Base-by-base conservation (phyloP, 2,888 invertebrate genomes). In the Noctua janthina region DNA sequence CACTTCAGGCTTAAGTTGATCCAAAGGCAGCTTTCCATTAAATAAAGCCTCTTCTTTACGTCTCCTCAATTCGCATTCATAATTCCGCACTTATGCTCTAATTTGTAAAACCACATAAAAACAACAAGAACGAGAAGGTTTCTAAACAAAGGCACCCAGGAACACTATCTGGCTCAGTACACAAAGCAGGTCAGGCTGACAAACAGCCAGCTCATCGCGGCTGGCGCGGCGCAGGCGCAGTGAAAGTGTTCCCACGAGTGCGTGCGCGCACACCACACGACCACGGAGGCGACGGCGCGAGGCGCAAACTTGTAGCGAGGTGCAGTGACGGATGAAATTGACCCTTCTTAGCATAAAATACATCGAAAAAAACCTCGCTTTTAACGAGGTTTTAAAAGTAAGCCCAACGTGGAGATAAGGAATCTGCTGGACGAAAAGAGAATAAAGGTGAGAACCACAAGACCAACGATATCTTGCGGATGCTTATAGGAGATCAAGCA, bases 241-340 rank as follows among this genome's bases (percentile, higher is more conserved):
- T 94, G 95, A 95, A 95, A 95, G 95, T 94, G 90, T 95, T 95
- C 95, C 93, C 95, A 95, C 95, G 94, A 87, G 79, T 92, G 91
- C 91, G 90, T 90, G 79, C 75, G 90, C 91, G 90, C 89, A 85
- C 81, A 81, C 85, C 83, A 80, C 79, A 74, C 77, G 78, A 71
- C 70, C 72, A 54, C 74, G 73, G 71, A 43, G 73, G 46, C 64
- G 64, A 62, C 46, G 85, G 77, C 54, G 8, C 72, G 77, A 79
- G 78, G 8, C 46, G 72, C 29, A 66, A 66, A 51, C 82, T 73
- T 51, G 75, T 7, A 72, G 84, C 81, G 82, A 49, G 13, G n/a
- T 20, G 20, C 11, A 35, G 10, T 29, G 10, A 0, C 29, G 5
- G 5, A n/a, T 43, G 17, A 62, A 71, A 81, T 11, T 43, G 29